Evolutionary conservation across 2,113 vertebrate genomes (phyloP), one percentile per base, ranked within the genome.

Genomic region (Polypterus bichir): DNA sequence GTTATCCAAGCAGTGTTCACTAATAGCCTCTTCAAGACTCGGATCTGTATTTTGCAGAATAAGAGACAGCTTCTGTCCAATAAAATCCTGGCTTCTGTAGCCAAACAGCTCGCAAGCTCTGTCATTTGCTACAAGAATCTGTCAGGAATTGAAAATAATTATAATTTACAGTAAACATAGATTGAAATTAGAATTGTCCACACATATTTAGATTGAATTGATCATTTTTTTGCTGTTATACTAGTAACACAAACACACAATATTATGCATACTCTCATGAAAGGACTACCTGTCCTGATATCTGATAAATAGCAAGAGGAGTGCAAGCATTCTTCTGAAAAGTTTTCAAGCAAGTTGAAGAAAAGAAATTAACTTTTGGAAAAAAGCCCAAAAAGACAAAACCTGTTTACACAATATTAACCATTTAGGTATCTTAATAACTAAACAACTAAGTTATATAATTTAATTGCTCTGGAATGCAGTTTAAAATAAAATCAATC

Each of bases 111-210:
- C 85, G 76, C 86, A 89, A 3, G 92, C 94, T 72, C 77, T 79
- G 61, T 93, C 84, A 54, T 94, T 97, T 63, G 84, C 89, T 63
- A 92, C 86, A 10, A 92, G 68, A 73, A 98, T 87, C 95, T 97
- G 70, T 27, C n/a, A 51, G 47, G 11, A 44, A 44, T n/a, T 8
- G 59, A 60, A 59, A 61, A 48, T 51, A 3, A 58, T 6, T 61
- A 52, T 8, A 10, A 52, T 7, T 3, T 8, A 52, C 3, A 10
- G 51, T 52, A 52, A 52, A 52, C 51, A 52, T 10, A 8, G 51
- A 52, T 52, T 10, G 10, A 52, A 52, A 7, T 52, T 52, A 8
- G 7, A 52, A 52, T 3, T 52, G 3, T 10, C 10, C 51, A 52
- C 3, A 52, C 7, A 52, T 8, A 8, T 2, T 10, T 52, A 52